Base-by-base conservation (phyloP, 1,140 invertebrate genomes). In the Alviniconcha marisindica region DNA sequence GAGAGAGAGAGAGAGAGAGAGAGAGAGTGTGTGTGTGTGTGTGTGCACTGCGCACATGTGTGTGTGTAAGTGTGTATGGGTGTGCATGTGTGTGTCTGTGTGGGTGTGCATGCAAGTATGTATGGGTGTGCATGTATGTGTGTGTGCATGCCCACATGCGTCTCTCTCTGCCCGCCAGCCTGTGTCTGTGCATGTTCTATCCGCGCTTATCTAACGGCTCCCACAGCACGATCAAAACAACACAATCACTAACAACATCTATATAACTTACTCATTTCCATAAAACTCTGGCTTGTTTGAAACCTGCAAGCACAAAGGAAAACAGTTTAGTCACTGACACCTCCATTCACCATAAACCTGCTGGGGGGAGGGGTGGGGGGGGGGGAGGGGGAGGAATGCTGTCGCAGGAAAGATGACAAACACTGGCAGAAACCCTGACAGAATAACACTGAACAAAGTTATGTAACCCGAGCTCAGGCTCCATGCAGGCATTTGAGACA, bases 231-330 rank as follows among this genome's bases (percentile, higher is more conserved):
- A n/a, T n/a, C n/a, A n/a, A n/a, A n/a, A n/a, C n/a, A n/a, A n/a
- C n/a, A n/a, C n/a, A n/a, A n/a, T n/a, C n/a, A n/a, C n/a, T n/a
- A n/a, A n/a, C n/a, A n/a, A 38, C 7, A 18, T 36, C 12, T 21
- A 40, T 5, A 5, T 5, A 3, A 80, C 78, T 80, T 66, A 80
- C 78, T 80, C 78, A 66, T 80, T 80, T 2, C 78, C 78, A 66
- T 80, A 80, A 60, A 66, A 80, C 15, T 44, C 60, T 21, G 78
- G 60, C 28, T 66, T 54, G 36, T n/a, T 40, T 21, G 78, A 60
- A 24, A 80, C 78, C 78, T 80, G 78, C 7, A 77, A 77, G 21
- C n/a, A n/a, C n/a, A 77, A 7, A 40, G 36, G 24, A n/a, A 66
- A 7, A n/a, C 24, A 66, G 24, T 33, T 28, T 66, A 66, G 24